Evolutionary conservation across 2,888 invertebrate species (phyloP), one percentile per base, ranked within the genome.

Genomic region (Apamea sordens): DNA sequence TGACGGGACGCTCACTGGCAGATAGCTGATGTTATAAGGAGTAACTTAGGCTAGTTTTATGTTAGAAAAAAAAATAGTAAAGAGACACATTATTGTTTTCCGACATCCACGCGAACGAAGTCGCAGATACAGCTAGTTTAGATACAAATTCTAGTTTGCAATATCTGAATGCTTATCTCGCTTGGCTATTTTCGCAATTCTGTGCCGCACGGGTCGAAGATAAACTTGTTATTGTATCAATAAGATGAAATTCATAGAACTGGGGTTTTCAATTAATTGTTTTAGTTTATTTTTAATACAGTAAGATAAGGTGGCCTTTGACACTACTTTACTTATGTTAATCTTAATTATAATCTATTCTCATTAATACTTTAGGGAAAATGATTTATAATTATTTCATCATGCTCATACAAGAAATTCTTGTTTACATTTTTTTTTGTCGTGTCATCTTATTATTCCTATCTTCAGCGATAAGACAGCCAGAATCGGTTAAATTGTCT

Each of bases 181-280:
- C n/a, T 61, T 5, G 59, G 36, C 0, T 73, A 78, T 78, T 77
- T 67, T 47, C 32, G 28, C 18, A 13, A 56, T 72, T 28, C 36
- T 70, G 56, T 44, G 36, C 44, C 50, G 6, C 10, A 24, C 69
- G 69, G 64, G 56, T 36, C 13, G 10, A 41, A 71, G 73, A 86
- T 76, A 79, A 85, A 74, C 73, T 68, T 86, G 77, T 76, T 86
- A 76, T 84, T 84, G 73, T 78, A 53, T 36, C 21, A 28, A 59
- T 59, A 44, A 77, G 50, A 70, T 47, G 21, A 71, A 53, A 74
- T 84, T 82, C 86, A 53, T 59, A 36, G 82, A 84, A 85, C 73
- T 68, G n/a, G 7, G 18, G 15, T 41, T 36, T 36, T 44, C 28
- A 84, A 73, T 73, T 0, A 47, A 65, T 65, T 70, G 64, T 61